These are phyloP conservation scores for Micromussa lordhowensis DNA, from an alignment of 92 coral and sea anemone genomes.

Conservation along the genomic window DNA sequence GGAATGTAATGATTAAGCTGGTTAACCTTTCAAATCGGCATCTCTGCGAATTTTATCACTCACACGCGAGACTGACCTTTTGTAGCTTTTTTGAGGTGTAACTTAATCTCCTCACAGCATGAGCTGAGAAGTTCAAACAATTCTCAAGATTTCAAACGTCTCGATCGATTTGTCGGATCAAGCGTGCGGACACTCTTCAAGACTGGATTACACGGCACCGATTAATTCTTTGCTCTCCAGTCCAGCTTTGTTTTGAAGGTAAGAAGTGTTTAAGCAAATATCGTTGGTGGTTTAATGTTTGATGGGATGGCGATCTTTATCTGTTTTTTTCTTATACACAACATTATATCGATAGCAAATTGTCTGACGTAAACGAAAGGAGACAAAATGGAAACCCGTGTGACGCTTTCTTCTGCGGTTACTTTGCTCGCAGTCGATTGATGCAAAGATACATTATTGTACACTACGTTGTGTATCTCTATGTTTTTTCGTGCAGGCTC, in stretches of 20 bases:
- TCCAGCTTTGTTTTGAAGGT: slow-evolving; percentile 13
- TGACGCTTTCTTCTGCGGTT: background rate
- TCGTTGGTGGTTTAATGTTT: slow-evolving; percentile 3
- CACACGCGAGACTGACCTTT: slow-evolving; percentile 8
- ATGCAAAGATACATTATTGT: background rate
- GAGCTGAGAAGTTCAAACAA: background rate
- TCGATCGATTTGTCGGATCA: background rate
- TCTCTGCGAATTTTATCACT: slow-evolving; percentile 1
- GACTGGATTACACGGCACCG: background rate
- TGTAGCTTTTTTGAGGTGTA: background rate
- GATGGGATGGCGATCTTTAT: background rate
- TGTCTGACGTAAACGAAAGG: background rate
- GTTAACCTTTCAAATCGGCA: slow-evolving; percentile 31
- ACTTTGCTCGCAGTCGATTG: slow-evolving; percentile 6
- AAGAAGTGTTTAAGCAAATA: background rate
- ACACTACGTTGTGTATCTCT: background rate
- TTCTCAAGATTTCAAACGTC: background rate
- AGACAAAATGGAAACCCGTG: background rate
- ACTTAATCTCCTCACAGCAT: slow-evolving; percentile 28
- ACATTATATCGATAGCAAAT: background rate
- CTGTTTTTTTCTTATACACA: background rate
- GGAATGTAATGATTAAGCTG: slow-evolving; percentile 20
- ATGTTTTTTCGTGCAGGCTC: background rate
- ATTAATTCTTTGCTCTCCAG: background rate
- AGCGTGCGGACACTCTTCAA: background rate